Percentiles rank a stretch among this genome's conserved stretches.
Evolutionary conservation across 2,888 invertebrate species (phyloP).

Genomic region (Leptopilina syphax): DNA sequence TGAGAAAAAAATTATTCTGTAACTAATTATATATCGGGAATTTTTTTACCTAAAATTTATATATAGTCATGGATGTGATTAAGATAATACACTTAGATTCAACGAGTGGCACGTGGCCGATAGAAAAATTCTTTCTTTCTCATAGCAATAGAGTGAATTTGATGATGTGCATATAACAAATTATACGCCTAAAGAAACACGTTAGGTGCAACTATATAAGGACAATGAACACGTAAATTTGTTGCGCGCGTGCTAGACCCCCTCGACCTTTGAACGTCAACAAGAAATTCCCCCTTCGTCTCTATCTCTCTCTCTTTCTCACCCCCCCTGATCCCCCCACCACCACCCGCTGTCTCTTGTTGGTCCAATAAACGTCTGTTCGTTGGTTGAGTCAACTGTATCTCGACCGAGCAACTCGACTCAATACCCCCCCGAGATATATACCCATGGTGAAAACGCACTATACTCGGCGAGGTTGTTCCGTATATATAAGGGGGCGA

Average conservation of each 20-base stretch:
- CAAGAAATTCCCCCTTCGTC: not conserved
- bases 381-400: conserved; percentile 60
- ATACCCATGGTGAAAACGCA: conserved; percentile 46
- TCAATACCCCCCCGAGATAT: conserved; percentile 49
- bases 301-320: not conserved
- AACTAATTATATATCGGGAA: too few relatives aligned
- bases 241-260: conserved; percentile 60
- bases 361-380: conserved; percentile 63
- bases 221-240: conserved; percentile 57
- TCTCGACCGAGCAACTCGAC: conserved; percentile 58
- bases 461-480: conserved; percentile 49
- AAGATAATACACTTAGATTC: conserved; percentile 28
- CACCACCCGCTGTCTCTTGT: conserved; percentile 50
- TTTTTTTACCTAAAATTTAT: too few relatives aligned
- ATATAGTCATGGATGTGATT: conserved; percentile 23
- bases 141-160: not conserved
- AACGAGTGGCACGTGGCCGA: conserved; percentile 26
- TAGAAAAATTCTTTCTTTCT: conserved; percentile 24
- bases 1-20: too few relatives aligned
- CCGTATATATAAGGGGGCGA: conserved; percentile 52
- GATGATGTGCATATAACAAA: conserved; percentile 33
- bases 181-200: conserved; percentile 35
- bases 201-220: conserved; percentile 26
- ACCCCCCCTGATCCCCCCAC: too few relatives aligned
- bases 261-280: conserved; percentile 28